These are phyloP conservation scores for Hylia prasina DNA, from an alignment of 2,113 vertebrate genomes.

Conservation along the genomic window DNA sequence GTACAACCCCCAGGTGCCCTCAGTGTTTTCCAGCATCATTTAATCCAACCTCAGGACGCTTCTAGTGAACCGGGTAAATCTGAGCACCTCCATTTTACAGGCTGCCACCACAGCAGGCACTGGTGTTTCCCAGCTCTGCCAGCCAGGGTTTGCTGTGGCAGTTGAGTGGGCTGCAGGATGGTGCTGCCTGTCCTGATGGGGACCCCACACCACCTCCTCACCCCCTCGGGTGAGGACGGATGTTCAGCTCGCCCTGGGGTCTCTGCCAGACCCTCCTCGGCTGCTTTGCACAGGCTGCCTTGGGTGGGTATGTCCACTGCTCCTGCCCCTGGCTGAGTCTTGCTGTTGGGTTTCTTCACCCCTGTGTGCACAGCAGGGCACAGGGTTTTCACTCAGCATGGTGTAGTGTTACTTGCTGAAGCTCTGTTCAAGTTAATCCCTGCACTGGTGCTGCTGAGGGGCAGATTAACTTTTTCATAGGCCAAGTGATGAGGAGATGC, in stretches of 20 bases:
- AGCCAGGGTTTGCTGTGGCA: accelerated
- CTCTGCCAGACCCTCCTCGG: accelerated
- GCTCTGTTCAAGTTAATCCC: not conserved
- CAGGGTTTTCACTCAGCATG: not conserved
- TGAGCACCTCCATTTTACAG: not conserved
- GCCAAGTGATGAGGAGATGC: not conserved
- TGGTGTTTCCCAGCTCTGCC: accelerated
- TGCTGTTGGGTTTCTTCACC: not conserved
- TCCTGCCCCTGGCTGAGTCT: not conserved
- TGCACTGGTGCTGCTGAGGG: not conserved
- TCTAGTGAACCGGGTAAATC: not conserved
- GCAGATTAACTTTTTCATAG: not conserved
- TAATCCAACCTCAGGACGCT: not conserved
- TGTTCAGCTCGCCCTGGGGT: not conserved
- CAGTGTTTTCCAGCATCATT: not conserved
- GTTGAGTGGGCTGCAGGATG: not conserved
- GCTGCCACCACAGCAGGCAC: not conserved
- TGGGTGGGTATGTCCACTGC: accelerated
- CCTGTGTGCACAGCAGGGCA: accelerated
- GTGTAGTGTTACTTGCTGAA: not conserved
- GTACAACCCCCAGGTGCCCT: not conserved
- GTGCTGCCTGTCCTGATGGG: accelerated
- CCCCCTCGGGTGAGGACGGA: accelerated
- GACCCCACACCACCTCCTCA: accelerated
- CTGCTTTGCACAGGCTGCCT: not conserved